phyloP scores from a whole-genome alignment of 2,888 invertebrate genomes.

The Drepana falcataria region DNA sequence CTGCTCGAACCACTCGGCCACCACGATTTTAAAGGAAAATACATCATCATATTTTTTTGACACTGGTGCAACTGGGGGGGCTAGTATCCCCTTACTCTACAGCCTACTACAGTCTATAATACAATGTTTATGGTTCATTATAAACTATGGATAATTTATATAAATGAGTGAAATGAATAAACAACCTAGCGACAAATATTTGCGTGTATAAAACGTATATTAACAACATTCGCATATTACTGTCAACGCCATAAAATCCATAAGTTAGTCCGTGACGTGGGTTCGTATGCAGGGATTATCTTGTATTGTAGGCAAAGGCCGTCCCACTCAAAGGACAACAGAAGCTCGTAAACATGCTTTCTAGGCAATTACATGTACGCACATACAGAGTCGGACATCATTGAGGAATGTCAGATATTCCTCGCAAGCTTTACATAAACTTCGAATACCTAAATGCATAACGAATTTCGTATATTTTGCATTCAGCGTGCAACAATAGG shows the following conservation, averaged over 20 bases:
- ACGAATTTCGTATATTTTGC: constrained; percentile 53
- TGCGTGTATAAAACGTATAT: too few relatives aligned
- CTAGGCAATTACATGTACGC: constrained; percentile 19
- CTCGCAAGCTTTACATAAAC: constrained; percentile 45
- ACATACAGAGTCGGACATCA: constrained; percentile 25
- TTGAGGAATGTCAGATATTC: constrained; percentile 27
- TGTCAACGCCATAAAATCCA: not conserved
- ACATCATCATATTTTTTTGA: too few relatives aligned
- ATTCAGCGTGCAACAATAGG: constrained; percentile 63
- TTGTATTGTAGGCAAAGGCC: not conserved
- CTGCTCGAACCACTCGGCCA: too few relatives aligned
- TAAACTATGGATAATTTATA: too few relatives aligned
- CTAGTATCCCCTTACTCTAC: too few relatives aligned
- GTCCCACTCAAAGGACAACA: not conserved
- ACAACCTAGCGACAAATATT: too few relatives aligned
- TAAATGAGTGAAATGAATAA: too few relatives aligned
- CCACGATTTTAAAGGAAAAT: too few relatives aligned
- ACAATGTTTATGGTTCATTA: too few relatives aligned
- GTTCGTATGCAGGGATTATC: not conserved
- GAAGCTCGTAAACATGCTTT: constrained; percentile 13
- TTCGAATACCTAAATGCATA: constrained; percentile 68
- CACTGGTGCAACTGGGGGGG: too few relatives aligned
- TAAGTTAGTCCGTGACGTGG: not conserved
- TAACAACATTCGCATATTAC: not conserved
- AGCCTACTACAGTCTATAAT: too few relatives aligned